Percentiles rank a stretch among this genome's conserved stretches.
phyloP scores from a whole-genome alignment of 1,140 invertebrate species.

The Solen grandis region DNA sequence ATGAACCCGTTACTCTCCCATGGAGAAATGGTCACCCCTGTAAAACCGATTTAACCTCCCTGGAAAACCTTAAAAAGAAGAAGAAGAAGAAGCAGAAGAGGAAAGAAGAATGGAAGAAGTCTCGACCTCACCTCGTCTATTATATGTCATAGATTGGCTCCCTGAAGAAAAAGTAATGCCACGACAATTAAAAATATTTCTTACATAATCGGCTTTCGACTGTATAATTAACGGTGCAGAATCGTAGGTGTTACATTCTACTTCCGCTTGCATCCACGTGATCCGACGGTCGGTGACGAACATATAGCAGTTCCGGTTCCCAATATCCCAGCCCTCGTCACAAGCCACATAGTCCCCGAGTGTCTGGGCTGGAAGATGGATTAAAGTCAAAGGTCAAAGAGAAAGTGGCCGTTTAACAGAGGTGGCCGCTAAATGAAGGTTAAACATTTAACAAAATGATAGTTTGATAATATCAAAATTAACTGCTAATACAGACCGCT shows the following conservation, averaged over 20 bases:
- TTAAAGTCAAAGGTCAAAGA: no score
- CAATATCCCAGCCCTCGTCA: conserved; percentile 11
- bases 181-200: neutral
- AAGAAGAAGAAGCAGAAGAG: neutral
- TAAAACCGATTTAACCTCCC: no score
- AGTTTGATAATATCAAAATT: no score
- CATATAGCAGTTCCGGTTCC: conserved; percentile 13
- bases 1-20: no score
- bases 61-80: neutral
- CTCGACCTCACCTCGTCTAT: neutral
- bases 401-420: no score
- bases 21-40: no score
- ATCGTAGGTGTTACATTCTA: conserved; percentile 27
- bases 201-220: neutral
- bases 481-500: no score
- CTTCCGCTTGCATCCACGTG: conserved; percentile 15
- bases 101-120: neutral
- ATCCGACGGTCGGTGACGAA: conserved; percentile 1
- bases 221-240: conserved; percentile 11
- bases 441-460: no score
- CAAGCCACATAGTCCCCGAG: no score
- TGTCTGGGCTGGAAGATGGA: no score
- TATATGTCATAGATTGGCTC: neutral
- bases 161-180: neutral
- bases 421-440: no score